These are phyloP conservation scores for Urocolius indicus DNA, from an alignment of 2,113 vertebrate species.

Conservation along the genomic window DNA sequence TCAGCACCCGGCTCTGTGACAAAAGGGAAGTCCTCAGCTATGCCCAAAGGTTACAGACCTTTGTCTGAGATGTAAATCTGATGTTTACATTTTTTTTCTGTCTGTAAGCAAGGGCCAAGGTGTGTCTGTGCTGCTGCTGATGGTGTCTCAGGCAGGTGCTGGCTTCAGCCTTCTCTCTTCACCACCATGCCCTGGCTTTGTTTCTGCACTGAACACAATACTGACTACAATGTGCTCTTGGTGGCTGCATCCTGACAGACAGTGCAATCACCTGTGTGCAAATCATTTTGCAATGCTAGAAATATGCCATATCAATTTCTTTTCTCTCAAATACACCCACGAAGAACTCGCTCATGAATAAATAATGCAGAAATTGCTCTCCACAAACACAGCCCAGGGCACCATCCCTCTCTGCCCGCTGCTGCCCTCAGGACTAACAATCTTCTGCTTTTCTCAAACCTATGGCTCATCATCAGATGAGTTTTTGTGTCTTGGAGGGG, in stretches of 20 bases:
- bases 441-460: background rate
- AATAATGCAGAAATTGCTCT: conserved; percentile 28
- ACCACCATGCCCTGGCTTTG: fast-evolving
- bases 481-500: background rate
- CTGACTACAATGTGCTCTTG: background rate
- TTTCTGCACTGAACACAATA: background rate
- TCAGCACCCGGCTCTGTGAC: background rate
- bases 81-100: background rate
- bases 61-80: background rate
- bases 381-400: background rate
- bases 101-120: background rate
- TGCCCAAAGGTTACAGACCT: background rate
- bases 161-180: background rate
- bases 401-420: background rate
- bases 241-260: background rate
- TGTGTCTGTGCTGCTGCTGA: background rate
- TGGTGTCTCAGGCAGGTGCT: background rate
- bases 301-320: background rate
- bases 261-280: background rate
- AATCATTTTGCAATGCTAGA: background rate
- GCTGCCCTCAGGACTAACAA: background rate
- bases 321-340: background rate
- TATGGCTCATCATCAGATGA: background rate
- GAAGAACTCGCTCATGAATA: background rate
- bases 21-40: background rate